These are phyloP conservation scores for Temnopleurus reevesii DNA, from an alignment of 53 echinoderm and acorn worm genomes.

Conservation along the genomic window DNA sequence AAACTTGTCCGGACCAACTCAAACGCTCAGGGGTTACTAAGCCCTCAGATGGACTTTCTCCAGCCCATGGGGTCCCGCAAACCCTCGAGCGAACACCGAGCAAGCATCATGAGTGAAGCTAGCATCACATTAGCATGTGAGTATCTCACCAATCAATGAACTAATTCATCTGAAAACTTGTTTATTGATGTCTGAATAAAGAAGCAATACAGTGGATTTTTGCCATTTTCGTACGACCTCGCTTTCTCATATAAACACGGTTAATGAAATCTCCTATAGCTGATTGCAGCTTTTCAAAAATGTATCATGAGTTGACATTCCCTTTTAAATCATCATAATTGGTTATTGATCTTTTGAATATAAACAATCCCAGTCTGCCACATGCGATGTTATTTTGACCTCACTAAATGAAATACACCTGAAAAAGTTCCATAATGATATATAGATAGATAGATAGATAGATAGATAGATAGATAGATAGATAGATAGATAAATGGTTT, in stretches of 20 bases:
- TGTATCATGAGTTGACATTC: no score
- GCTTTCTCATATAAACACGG: no score
- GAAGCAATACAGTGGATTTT: neutral
- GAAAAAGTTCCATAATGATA: no score
- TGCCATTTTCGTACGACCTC: neutral
- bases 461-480: no score
- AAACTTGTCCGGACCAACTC: neutral
- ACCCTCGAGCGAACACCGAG: conserved; percentile 60
- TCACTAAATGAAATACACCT: no score
- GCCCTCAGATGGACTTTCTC: conserved; percentile 46
- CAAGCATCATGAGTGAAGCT: conserved; percentile 75
- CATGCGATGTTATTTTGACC: no score
- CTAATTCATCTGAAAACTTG: neutral
- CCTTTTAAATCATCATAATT: neutral
- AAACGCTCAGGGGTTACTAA: neutral
- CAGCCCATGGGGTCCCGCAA: neutral
- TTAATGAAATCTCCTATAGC: no score
- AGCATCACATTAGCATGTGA: conserved; percentile 72
- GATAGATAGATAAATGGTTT: no score
- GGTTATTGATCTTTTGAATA: neutral
- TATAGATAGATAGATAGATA: no score
- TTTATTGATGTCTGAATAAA: neutral
- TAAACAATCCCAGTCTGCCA: no score
- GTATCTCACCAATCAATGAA: neutral
- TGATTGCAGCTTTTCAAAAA: no score